These are phyloP conservation scores for Dendrocincla tyrannina DNA, from an alignment of 2,797 vertebrate species.

Conservation along the genomic window DNA sequence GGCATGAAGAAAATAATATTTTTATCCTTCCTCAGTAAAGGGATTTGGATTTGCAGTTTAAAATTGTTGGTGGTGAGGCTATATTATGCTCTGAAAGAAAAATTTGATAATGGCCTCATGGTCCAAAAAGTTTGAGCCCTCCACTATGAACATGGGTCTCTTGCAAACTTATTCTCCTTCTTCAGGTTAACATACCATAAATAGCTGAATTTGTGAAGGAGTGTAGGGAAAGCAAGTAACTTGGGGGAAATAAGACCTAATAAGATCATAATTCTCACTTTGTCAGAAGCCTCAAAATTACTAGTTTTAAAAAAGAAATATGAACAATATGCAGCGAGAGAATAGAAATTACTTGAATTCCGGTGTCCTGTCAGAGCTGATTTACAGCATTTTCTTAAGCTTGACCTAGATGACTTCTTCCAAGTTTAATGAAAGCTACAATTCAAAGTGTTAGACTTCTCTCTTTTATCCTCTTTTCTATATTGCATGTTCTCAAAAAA, in stretches of 20 bases:
- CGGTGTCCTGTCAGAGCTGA: background rate
- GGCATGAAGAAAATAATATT: background rate
- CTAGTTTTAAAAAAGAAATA: background rate
- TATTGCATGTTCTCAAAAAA: background rate
- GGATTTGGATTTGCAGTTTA: background rate
- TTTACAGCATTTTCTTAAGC: background rate
- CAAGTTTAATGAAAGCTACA: background rate
- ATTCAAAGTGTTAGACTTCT: background rate
- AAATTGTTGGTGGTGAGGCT: background rate
- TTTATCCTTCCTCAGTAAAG: background rate
- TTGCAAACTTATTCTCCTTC: background rate
- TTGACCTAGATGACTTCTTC: background rate
- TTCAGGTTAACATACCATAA: background rate
- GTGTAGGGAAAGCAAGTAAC: background rate
- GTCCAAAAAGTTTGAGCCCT: background rate
- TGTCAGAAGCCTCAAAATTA: background rate
- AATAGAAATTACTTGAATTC: background rate
- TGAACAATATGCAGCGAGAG: background rate
- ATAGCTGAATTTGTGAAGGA: background rate
- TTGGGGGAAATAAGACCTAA: background rate
- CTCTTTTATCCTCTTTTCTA: background rate
- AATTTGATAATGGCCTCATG: background rate
- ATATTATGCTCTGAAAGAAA: background rate
- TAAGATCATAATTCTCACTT: background rate
- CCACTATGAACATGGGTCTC: background rate